Conservation (phyloP, 2,888 invertebrate genomes). For the Cantharis flavilabris region DNA sequence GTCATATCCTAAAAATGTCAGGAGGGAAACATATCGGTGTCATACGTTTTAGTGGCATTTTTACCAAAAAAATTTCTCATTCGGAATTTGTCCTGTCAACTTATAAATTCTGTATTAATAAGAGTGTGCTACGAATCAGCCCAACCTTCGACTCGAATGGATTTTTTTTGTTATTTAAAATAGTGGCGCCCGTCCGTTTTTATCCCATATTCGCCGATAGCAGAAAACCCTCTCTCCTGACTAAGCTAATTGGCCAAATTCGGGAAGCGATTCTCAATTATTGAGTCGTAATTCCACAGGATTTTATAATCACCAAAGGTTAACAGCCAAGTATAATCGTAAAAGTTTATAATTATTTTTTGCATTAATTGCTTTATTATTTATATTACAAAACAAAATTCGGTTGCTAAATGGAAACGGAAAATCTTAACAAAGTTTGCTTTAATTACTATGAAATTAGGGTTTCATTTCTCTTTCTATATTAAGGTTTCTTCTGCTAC, state of each 20-base stretch:
- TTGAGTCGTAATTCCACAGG: background rate
- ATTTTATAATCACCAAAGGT: background rate
- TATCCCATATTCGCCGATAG: background rate
- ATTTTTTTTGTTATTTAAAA: background rate
- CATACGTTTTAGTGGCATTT: background rate
- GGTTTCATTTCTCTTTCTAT: background rate
- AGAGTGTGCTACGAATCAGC: background rate
- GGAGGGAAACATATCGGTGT: background rate
- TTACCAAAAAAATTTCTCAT: background rate
- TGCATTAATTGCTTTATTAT: background rate
- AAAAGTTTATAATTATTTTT: background rate
- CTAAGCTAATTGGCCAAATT: background rate
- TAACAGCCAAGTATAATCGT: background rate
- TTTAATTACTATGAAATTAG: background rate
- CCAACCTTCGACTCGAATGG: background rate
- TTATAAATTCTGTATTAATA: background rate
- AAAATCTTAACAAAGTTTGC: background rate
- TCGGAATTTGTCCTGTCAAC: background rate
- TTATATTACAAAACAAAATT: background rate
- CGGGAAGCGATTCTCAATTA: background rate
- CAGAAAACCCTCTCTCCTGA: background rate
- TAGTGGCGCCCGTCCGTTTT: background rate
- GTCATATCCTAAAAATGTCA: slow-evolving; percentile 2
- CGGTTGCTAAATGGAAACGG: background rate
- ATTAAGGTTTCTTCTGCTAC: background rate